These are phyloP conservation scores for Trachurus trachurus DNA, from an alignment of 2,797 vertebrate genomes.

Conservation along the genomic window DNA sequence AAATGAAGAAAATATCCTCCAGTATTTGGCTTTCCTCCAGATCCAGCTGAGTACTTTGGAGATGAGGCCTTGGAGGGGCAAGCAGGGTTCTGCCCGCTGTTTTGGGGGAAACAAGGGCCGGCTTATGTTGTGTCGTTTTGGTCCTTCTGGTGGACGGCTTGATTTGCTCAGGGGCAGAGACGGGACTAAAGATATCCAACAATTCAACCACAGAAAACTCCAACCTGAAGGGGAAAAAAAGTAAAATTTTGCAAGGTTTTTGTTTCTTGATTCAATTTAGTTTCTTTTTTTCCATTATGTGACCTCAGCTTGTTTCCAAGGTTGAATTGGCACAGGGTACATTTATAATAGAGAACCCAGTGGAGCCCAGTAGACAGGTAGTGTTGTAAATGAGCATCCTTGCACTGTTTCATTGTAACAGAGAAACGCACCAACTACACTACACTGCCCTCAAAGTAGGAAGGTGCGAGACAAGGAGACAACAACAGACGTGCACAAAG, in stretches of 20 bases:
- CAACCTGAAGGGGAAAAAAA: slow-evolving; percentile 78
- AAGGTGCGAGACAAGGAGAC: slow-evolving; percentile 12
- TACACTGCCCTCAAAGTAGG: slow-evolving; percentile 25
- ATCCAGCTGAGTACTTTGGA: slow-evolving; percentile 82
- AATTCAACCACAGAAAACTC: slow-evolving; percentile 89
- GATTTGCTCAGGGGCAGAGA: slow-evolving; percentile 64
- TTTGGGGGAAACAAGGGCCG: slow-evolving; percentile 14
- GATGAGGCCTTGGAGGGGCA: slow-evolving; percentile 43
- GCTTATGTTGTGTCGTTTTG: background rate
- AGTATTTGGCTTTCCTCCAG: slow-evolving; percentile 93
- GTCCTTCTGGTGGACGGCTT: slow-evolving; percentile 58
- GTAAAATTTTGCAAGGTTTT: background rate
- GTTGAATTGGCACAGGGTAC: slow-evolving; percentile 20
- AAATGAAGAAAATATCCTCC: slow-evolving; percentile 98
- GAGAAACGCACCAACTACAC: slow-evolving; percentile 14
- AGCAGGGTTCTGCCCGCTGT: slow-evolving; percentile 48
- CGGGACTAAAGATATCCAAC: slow-evolving; percentile 88
- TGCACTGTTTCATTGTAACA: slow-evolving; percentile 11
- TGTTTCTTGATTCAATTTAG: slow-evolving; percentile 21
- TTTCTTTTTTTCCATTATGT: background rate
- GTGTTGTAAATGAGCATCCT: slow-evolving; percentile 41
- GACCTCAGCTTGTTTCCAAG: slow-evolving; percentile 30
- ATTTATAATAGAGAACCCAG: slow-evolving; percentile 39
- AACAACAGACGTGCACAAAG: slow-evolving; percentile 23
- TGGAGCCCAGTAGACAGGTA: slow-evolving; percentile 3